Base-by-base conservation (phyloP, 2,888 invertebrate genomes). In the Zaprionus lineosus region DNA sequence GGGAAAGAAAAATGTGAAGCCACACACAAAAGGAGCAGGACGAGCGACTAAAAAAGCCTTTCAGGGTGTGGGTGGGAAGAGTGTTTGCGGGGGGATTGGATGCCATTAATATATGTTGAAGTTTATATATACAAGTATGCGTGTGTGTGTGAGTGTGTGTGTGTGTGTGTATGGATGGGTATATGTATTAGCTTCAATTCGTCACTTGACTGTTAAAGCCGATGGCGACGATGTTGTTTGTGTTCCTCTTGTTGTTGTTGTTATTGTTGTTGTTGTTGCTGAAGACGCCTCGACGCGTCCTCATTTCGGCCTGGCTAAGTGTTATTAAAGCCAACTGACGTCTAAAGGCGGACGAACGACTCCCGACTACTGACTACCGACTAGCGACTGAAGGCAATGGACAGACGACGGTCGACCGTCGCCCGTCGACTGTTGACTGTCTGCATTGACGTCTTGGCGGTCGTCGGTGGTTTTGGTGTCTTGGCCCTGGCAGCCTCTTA, bases 171-270 rank as follows among this genome's bases (percentile, higher is more conserved):
- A 11, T 34, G 2, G 43, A 40, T 28, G 36, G 36, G 18, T 44
- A 56, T 61, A 71, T 82, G 71, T 75, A 79, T 83, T 76, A 84
- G 73, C 63, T 59, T 33, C 74, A 76, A 85, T 81, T 81, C 84
- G 71, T 85, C 84, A 85, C 46, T 61, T 36, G 51, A 40, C 55
- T 61, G 52, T 67, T 76, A 61, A 74, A 61, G 67, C 52, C 47
- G 61, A 28, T 43, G 67, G 31, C 33, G 61, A 8, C 50, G 66
- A 33, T 36, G 61, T n/a, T 50, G 57, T 51, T 51, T 44, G 28
- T 34, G 33, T 34, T 46, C 28, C 33, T 40, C n/a, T n/a, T n/a
- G n/a, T n/a, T 51, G 61, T 28, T 43, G 67, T 29, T 37, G 61
- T n/a, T 53, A 60, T 29, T 36, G 61, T n/a, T 50, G 57, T 51